Evolutionary conservation across 2,113 vertebrate species (phyloP).

Genomic region (Proterorhinus semilunaris): DNA sequence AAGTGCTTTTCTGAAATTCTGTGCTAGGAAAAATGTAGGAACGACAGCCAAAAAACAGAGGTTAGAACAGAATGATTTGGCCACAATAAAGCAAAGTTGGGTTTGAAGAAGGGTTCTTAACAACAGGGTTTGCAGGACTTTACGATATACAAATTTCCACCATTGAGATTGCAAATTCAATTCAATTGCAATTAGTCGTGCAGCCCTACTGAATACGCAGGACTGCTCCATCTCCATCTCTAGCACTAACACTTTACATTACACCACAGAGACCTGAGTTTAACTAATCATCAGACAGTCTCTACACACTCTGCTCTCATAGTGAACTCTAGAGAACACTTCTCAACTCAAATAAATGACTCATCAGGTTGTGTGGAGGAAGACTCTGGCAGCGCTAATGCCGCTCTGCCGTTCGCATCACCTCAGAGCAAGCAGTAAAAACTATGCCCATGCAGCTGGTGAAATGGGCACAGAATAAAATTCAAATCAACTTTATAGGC

Average conservation of each 20-base stretch:
- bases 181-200: too few species aligned
- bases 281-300: constrained; percentile 8
- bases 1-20: too few species aligned
- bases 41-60: too few species aligned
- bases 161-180: too few species aligned
- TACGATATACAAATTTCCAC: too few species aligned
- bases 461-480: constrained; percentile 37
- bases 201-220: too few species aligned
- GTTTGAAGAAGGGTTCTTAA: too few species aligned
- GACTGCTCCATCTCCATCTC: too few species aligned
- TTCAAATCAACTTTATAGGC: constrained; percentile 59
- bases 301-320: constrained; percentile 28
- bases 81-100: too few species aligned
- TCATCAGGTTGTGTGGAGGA: constrained; percentile 58
- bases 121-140: too few species aligned
- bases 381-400: constrained; percentile 24
- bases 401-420: constrained; percentile 37
- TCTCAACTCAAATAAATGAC: constrained; percentile 53
- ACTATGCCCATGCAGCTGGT: constrained; percentile 20
- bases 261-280: constrained; percentile 2
- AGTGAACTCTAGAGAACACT: constrained; percentile 48
- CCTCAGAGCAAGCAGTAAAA: constrained; percentile 31
- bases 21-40: too few species aligned
- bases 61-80: too few species aligned
- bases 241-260: neutral